Evolutionary conservation across 2,888 invertebrate genomes (phyloP).

Genomic region (Megaustenia siamemsis): DNA sequence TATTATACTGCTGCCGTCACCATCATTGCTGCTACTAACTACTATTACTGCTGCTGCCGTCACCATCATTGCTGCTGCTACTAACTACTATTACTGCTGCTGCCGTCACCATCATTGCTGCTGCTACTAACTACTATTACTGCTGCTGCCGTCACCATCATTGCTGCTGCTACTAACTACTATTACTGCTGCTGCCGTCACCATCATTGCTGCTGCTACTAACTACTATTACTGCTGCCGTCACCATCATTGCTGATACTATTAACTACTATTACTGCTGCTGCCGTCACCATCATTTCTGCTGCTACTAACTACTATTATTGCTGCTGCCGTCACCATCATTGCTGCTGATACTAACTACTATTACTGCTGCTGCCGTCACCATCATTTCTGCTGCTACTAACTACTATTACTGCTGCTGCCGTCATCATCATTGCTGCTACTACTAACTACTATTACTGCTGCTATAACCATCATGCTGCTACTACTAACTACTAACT

Average conservation of each 20-base stretch:
- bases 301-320: no score
- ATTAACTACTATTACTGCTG: not conserved
- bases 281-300: not conserved
- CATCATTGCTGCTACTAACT: no score
- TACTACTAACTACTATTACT: no score
- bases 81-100: no score
- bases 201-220: not conserved
- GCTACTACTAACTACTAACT: no score
- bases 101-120: not conserved
- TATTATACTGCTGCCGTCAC: no score
- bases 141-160: not conserved
- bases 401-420: no score
- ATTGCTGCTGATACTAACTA: no score
- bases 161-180: not conserved
- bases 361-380: not conserved
- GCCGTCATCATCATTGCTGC: not conserved
- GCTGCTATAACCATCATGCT: no score
- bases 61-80: not conserved
- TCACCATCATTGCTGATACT: not conserved
- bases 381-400: not conserved
- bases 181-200: not conserved
- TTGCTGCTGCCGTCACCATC: not conserved
- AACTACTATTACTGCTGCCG: no score
- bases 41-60: conserved; percentile 1
- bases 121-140: no score